Evolutionary conservation across 2,797 vertebrate genomes (phyloP).

Genomic region (Brotula barbata): DNA sequence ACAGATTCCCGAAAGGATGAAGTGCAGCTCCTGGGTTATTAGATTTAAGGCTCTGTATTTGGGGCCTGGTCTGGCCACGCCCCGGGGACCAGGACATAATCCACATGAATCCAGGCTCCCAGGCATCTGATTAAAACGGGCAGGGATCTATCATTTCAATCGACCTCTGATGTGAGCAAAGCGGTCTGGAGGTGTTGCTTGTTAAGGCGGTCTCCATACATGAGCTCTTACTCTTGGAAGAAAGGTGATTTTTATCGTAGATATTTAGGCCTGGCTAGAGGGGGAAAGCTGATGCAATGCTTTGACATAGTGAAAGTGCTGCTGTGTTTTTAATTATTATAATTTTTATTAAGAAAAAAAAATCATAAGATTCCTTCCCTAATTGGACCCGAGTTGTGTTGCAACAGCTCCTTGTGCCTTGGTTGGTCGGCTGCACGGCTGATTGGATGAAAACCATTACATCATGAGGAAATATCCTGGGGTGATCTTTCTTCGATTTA

Average conservation of each 20-base stretch:
- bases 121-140: slow-evolving; percentile 75
- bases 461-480: slow-evolving; percentile 65
- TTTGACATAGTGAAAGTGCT: slow-evolving; percentile 54
- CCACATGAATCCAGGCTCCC: slow-evolving; percentile 74
- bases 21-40: slow-evolving; percentile 70
- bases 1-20: slow-evolving; percentile 70
- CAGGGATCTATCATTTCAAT: slow-evolving; percentile 41
- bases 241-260: slow-evolving; percentile 43
- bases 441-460: slow-evolving; percentile 43
- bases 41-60: slow-evolving; percentile 76
- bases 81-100: slow-evolving; percentile 78
- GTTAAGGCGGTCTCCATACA: slow-evolving; percentile 71
- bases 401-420: slow-evolving; percentile 38
- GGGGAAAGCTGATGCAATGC: slow-evolving; percentile 72
- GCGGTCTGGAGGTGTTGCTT: slow-evolving; percentile 73
- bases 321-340: slow-evolving; percentile 48
- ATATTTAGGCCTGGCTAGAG: slow-evolving; percentile 60
- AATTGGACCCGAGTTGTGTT: slow-evolving; percentile 54
- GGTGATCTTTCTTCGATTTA: slow-evolving; percentile 71
- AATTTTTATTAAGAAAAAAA: slow-evolving; percentile 59
- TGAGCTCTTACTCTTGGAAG: slow-evolving; percentile 58
- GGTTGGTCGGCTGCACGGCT: slow-evolving; percentile 44
- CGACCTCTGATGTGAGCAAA: slow-evolving; percentile 75
- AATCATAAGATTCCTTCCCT: slow-evolving; percentile 40
- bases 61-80: slow-evolving; percentile 68